Conservation (phyloP, 2,113 vertebrate genomes). For the Hippocampus mohnikei region DNA sequence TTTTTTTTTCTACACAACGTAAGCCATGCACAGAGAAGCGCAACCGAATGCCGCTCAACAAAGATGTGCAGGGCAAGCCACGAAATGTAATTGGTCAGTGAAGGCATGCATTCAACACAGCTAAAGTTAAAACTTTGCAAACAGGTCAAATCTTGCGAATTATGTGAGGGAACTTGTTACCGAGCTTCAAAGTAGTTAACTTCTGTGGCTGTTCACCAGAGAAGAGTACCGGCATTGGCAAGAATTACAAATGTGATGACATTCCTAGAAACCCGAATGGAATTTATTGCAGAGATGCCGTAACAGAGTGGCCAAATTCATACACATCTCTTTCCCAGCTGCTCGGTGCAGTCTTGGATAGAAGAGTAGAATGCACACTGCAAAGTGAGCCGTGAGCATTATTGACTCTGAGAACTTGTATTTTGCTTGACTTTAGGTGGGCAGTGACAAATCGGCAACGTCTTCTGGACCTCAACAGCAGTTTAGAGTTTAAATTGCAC, state of each 20-base stretch:
- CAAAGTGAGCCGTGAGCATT: not conserved
- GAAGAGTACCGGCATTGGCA: not conserved
- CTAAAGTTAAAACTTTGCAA: too few relatives aligned
- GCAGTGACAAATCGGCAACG: slow-evolving; percentile 82
- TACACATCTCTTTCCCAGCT: too few relatives aligned
- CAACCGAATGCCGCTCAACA: too few relatives aligned
- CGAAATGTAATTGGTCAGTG: too few relatives aligned
- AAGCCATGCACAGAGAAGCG: too few relatives aligned
- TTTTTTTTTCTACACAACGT: too few relatives aligned
- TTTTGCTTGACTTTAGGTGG: slow-evolving; percentile 69
- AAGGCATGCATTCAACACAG: too few relatives aligned
- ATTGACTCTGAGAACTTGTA: not conserved
- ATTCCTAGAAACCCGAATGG: not conserved
- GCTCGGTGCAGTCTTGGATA: not conserved
- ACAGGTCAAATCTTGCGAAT: too few relatives aligned
- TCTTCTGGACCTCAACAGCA: slow-evolving; percentile 84
- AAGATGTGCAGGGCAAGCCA: too few relatives aligned
- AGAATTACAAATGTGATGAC: not conserved
- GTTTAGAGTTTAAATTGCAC: slow-evolving; percentile 86
- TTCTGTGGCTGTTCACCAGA: too few relatives aligned
- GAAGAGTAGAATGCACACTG: not conserved
- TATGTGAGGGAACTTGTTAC: too few relatives aligned
- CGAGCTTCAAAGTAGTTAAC: too few relatives aligned
- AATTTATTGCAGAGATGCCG: not conserved
- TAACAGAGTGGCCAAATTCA: not conserved